Evolutionary conservation across 2,888 invertebrate genomes (phyloP).

Genomic region (Anthophora plumipes): DNA sequence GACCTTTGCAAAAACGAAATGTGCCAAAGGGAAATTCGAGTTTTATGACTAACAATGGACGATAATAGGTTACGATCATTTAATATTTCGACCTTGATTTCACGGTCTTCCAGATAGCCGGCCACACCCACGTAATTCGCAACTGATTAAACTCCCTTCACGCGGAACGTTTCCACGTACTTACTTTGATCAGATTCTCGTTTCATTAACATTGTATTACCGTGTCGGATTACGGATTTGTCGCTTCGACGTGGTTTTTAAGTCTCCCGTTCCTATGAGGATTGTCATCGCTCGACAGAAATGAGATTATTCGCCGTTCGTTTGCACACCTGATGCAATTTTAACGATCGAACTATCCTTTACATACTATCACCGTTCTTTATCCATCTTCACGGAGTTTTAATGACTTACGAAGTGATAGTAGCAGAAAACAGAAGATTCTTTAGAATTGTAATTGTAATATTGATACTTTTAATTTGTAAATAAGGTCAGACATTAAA

Average conservation of each 20-base stretch:
- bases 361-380: too few species aligned
- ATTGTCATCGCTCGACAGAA: not conserved
- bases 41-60: not conserved
- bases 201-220: slow-evolving; percentile 32
- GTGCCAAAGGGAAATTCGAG: too few species aligned
- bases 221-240: slow-evolving; percentile 45
- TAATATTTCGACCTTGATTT: slow-evolving; percentile 32
- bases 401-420: too few species aligned
- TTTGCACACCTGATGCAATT: not conserved
- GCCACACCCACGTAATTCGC: slow-evolving; percentile 43
- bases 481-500: too few species aligned
- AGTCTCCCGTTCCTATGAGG: slow-evolving; percentile 4
- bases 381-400: too few species aligned
- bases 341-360: not conserved
- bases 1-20: too few species aligned
- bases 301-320: not conserved
- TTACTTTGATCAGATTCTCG: slow-evolving; percentile 30
- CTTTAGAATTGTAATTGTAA: too few species aligned
- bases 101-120: slow-evolving; percentile 19
- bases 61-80: not conserved
- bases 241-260: slow-evolving; percentile 38
- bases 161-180: slow-evolving; percentile 36
- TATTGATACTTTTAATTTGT: too few species aligned
- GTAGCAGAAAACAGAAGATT: too few species aligned
- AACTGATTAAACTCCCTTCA: slow-evolving; percentile 44